A percentile compares a stretch with the other conserved stretches of the same genome.
These are phyloP conservation scores for Diachasma alloeum DNA, from an alignment of 1,140 invertebrate species.

Conservation along the genomic window DNA sequence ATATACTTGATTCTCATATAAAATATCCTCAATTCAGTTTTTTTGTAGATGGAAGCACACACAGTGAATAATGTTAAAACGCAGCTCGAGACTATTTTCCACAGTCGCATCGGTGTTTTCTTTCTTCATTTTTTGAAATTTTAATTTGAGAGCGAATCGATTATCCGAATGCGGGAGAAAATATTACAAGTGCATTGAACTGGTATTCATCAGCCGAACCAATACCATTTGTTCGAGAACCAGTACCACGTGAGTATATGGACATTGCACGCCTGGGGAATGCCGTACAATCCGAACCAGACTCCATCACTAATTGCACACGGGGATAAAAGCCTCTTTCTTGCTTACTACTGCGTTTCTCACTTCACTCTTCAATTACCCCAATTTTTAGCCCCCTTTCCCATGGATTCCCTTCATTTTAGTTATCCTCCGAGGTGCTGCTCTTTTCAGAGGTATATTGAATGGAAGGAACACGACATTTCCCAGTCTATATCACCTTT, in stretches of 20 bases:
- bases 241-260: slow-evolving; percentile 14
- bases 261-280: slow-evolving; percentile 12
- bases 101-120: too few species aligned
- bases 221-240: background rate
- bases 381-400: background rate
- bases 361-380: slow-evolving; percentile 13
- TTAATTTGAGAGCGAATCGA: background rate
- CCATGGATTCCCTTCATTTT: background rate
- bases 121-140: background rate
- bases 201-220: background rate
- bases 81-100: too few species aligned
- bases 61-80: too few species aligned
- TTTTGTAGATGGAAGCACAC: too few species aligned
- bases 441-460: background rate
- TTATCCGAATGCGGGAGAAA: background rate
- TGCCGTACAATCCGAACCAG: slow-evolving; percentile 9
- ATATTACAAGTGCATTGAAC: background rate
- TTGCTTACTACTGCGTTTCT: background rate
- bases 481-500: background rate
- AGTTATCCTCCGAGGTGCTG: background rate
- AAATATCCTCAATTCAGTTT: too few species aligned
- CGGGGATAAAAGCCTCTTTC: slow-evolving; percentile 11
- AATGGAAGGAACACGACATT: background rate
- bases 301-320: slow-evolving; percentile 25
- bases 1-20: too few species aligned